Evolutionary conservation across 2,797 vertebrate species (phyloP).

Genomic region (Myotis pilosus): DNA sequence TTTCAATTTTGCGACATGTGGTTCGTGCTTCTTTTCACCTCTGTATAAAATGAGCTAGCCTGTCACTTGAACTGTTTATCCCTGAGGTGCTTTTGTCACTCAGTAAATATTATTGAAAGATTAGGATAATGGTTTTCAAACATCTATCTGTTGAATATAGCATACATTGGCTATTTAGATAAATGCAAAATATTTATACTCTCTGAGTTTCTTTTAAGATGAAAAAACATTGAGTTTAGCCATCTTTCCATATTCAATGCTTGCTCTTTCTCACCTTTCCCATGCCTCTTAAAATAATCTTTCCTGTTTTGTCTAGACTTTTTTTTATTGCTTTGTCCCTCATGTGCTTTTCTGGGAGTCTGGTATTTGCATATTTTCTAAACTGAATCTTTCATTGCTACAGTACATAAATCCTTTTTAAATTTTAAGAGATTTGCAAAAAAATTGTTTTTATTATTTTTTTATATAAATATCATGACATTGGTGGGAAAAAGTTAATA

Average conservation of each 20-base stretch:
- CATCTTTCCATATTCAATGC: not conserved
- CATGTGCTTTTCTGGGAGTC: not conserved
- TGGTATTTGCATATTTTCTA: not conserved
- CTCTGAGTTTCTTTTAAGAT: not conserved
- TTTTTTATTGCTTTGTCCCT: not conserved
- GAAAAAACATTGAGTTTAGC: not conserved
- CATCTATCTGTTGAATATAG: not conserved
- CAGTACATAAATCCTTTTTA: not conserved
- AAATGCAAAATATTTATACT: slow-evolving; percentile 1
- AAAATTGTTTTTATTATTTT: not conserved
- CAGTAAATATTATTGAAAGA: slow-evolving; percentile 21
- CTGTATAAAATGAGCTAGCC: not conserved
- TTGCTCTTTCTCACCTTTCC: not conserved
- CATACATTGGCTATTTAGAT: not conserved
- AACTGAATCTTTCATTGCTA: not conserved
- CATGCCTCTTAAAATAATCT: not conserved
- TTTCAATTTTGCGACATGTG: not conserved
- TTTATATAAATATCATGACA: not conserved
- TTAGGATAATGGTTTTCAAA: slow-evolving; percentile 22
- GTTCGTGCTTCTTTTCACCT: not conserved
- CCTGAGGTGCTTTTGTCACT: not conserved
- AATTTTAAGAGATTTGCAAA: not conserved
- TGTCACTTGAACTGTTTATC: slow-evolving; percentile 37
- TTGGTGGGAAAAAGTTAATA: not conserved
- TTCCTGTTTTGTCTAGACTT: not conserved